Percentiles rank a stretch among this genome's conserved stretches.
Conservation (phyloP, 2,113 vertebrate species). For the Ciconia boyciana region DNA sequence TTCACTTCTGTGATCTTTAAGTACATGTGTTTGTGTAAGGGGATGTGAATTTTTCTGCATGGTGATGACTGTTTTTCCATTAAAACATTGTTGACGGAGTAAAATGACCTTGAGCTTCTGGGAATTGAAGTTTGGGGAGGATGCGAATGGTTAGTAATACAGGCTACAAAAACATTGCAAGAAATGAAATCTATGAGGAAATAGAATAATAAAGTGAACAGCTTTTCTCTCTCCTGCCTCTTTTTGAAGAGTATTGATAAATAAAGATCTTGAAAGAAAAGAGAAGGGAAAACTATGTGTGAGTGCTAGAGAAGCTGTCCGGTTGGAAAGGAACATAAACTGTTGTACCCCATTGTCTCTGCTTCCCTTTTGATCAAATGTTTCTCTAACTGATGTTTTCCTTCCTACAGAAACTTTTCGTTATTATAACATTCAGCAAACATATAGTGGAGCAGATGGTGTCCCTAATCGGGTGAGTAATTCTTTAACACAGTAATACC, state of each 20-base stretch:
- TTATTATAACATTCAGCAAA: slow-evolving; percentile 91
- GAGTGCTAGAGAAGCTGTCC: background rate
- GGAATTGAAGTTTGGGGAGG: slow-evolving; percentile 31
- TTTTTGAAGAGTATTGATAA: background rate
- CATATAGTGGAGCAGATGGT: slow-evolving; percentile 95
- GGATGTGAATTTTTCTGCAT: background rate
- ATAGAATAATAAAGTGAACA: background rate
- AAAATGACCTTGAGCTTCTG: slow-evolving; percentile 52
- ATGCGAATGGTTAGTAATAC: background rate
- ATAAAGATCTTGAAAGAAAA: background rate
- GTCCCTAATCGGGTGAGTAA: slow-evolving; percentile 92
- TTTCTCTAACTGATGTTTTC: slow-evolving; percentile 59
- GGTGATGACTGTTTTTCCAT: slow-evolving; percentile 4
- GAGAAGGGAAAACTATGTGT: background rate
- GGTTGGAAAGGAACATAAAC: background rate
- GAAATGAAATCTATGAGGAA: background rate
- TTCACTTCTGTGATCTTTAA: background rate
- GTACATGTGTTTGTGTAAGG: background rate
- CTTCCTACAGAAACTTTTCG: slow-evolving; percentile 90
- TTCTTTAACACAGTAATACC: slow-evolving; percentile 39
- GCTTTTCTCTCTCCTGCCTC: background rate
- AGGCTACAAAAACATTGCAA: slow-evolving; percentile 16
- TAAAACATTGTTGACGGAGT: background rate
- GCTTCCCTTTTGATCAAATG: background rate
- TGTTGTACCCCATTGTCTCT: background rate